Conservation (phyloP, 1,140 invertebrate species). For the Protaetia brevitarsis region DNA sequence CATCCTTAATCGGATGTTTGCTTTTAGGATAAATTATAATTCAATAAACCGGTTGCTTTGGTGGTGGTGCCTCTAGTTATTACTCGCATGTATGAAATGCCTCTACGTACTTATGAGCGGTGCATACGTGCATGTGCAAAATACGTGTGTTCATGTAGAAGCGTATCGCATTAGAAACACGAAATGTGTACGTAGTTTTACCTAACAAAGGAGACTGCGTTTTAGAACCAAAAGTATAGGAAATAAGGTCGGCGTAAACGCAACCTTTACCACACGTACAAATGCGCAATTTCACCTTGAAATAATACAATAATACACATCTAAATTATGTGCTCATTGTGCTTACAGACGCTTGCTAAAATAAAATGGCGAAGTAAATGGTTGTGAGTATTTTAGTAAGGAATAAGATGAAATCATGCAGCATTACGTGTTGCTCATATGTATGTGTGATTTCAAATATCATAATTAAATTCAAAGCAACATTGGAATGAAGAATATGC, state of each 20-base stretch:
- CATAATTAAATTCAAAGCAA: too few species aligned
- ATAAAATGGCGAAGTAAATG: background rate
- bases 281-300: slow-evolving; percentile 21
- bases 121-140: background rate
- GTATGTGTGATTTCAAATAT: too few species aligned
- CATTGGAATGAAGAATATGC: too few species aligned
- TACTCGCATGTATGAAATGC: too few species aligned
- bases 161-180: slow-evolving; percentile 24
- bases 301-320: slow-evolving; percentile 21
- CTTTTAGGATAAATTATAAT: slow-evolving; percentile 29
- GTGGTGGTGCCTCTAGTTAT: background rate
- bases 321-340: slow-evolving; percentile 6
- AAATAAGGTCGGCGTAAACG: slow-evolving; percentile 18
- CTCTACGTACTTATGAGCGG: background rate
- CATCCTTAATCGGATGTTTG: slow-evolving; percentile 19
- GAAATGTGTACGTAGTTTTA: slow-evolving; percentile 20
- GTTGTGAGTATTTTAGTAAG: too few species aligned
- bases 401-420: too few species aligned
- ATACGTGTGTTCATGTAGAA: background rate
- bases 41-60: slow-evolving; percentile 25
- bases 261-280: slow-evolving; percentile 17
- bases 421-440: too few species aligned
- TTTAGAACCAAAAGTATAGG: slow-evolving; percentile 21
- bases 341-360: background rate
- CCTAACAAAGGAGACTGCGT: slow-evolving; percentile 21